Evolutionary conservation across 2,113 vertebrate species (phyloP), one percentile per base, ranked within the genome.

Genomic region (Laterallus jamaicensis): DNA sequence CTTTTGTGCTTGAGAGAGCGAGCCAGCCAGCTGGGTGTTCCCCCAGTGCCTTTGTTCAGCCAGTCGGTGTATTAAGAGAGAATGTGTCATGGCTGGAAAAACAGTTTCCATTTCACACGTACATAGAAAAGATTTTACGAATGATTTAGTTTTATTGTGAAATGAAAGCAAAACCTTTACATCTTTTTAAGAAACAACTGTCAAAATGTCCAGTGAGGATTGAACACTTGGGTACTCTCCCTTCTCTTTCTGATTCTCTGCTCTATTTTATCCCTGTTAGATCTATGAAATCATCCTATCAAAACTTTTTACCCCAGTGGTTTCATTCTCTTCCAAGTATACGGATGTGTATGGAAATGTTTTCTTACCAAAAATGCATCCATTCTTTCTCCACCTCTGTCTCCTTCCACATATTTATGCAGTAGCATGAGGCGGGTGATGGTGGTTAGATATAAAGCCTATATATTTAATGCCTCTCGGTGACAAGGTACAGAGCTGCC

Each of bases 31-130:
- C 6, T 28, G 52, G 8, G 24, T 50, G 58, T 21, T 69, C 32
- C 37, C 42, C 39, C 29, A 32, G 9, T 55, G 58, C 28, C 70
- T 77, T 47, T 35, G 4, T 44, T 86, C 37, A 31, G 68, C n/a
- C 54, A 7, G n/a, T 15, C 0, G 0, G 10, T 39, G 19, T 15
- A 8, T 13, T 50, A 8, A 37, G 55, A 64, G 32, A 66, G 21
- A n/a, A 44, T 9, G 28, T n/a, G n/a, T 10, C 24, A 5, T 10
- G 56, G 40, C 12, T 76, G 35, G 39, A 54, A 55, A 56, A 71
- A 17, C 12, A 56, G 26, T 70, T 55, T 56, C 29, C 9, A 9
- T 78, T 86, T 94, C 69, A 47, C 29, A 16, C 0, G 0, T 55
- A 52, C 6, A 13, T 32, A 63, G 24, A 19, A 31, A 19, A 40